A percentile compares a stretch with the other conserved stretches of the same genome.
phyloP scores from a whole-genome alignment of 2,888 invertebrate genomes.

The Thereva nobilitata region DNA sequence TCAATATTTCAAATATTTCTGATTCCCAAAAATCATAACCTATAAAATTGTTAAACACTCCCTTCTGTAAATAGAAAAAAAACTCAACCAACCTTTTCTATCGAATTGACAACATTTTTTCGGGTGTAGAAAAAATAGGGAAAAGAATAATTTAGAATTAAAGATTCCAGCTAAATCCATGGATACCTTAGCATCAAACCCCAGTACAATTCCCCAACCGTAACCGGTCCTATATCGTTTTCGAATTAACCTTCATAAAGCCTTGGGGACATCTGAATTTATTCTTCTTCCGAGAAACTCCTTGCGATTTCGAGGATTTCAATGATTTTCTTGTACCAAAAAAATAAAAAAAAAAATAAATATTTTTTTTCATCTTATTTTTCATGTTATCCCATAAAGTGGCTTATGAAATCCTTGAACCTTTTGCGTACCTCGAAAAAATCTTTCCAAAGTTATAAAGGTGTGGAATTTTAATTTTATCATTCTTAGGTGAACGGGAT shows the following conservation, averaged over 20 bases:
- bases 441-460: too few relatives aligned
- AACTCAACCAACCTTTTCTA: constrained; percentile 24
- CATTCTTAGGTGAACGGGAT: too few relatives aligned
- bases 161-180: constrained; percentile 22
- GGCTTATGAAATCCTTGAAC: too few relatives aligned
- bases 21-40: constrained; percentile 1
- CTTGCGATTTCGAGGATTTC: constrained; percentile 1
- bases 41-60: constrained; percentile 10
- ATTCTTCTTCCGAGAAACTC: constrained; percentile 8
- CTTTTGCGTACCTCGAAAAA: too few relatives aligned
- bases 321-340: neutral
- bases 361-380: too few relatives aligned
- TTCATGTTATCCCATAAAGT: too few relatives aligned
- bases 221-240: constrained; percentile 29
- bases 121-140: constrained; percentile 6
- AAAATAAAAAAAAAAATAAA: too few relatives aligned
- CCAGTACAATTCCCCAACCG: too few relatives aligned
- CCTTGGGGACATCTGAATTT: constrained; percentile 35
- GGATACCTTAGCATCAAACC: constrained; percentile 9
- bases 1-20: constrained; percentile 19
- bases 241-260: constrained; percentile 38
- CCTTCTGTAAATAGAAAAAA: constrained; percentile 5
- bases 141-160: constrained; percentile 36
- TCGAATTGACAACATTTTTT: constrained; percentile 19
- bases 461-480: too few relatives aligned